Base-by-base conservation (phyloP, 2,888 invertebrate genomes). In the Xanthorhoe designata region DNA sequence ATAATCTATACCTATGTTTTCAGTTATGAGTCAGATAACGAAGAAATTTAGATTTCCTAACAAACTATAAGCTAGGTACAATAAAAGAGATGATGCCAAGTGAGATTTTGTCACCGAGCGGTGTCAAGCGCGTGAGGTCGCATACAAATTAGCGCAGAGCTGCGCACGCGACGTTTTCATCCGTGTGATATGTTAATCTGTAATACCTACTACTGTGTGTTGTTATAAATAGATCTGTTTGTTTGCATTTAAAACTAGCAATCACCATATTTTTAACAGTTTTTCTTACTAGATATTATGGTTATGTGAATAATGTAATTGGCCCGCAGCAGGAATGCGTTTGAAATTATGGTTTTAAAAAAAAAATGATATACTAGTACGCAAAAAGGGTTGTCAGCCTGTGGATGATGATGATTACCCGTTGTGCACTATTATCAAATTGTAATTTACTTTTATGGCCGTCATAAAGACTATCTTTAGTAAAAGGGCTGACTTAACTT, bases 121-220 rank as follows among this genome's bases (percentile, higher is more conserved):
- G 78, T 68, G 70, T 68, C 65, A 64, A 64, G 64, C 68, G 75
- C 85, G 84, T 89, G 87, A 86, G 82, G 81, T 75, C 83, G 88
- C 89, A 89, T 89, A 88, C 84, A 80, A 83, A 87, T 85, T 83
- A 87, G 71, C 71, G 65, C 66, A 71, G 69, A 66, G 64, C 53
- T 76, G 79, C 77, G 78, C 75, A 75, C 70, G 73, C 80, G 76
- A 68, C 61, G 56, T 54, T 54, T 67, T 57, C 53, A 53, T 58
- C 52, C 50, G 49, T 64, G 7, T 55, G 35, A 24, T 55, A 64
- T 64, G 64, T 49, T 60, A 63, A 64, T 68, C 45, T 55, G 35
- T 52, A 24, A 35, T 42, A 45, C n/a, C n/a, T n/a, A n/a, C 50
- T 47, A 38, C 47, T 47, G 17, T 47, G 47, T 47, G 47, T 15